Evolutionary conservation across 2,797 vertebrate genomes (phyloP).

Genomic region (Nasua narica): DNA sequence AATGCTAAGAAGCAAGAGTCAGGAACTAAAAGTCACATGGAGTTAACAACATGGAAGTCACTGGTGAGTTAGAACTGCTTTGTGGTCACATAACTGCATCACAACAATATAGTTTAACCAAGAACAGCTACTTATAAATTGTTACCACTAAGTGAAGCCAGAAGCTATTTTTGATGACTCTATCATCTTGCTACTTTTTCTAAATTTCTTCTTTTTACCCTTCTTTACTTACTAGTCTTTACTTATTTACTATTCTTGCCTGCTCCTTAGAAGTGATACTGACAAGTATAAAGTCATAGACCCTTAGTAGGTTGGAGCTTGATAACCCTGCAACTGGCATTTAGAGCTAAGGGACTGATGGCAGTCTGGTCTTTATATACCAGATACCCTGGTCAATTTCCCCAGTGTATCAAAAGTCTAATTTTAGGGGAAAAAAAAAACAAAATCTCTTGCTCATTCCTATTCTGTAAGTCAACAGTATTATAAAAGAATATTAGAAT

Average conservation of each 20-base stretch:
- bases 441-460: neutral
- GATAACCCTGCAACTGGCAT: neutral
- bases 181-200: neutral
- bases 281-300: neutral
- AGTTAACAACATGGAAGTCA: neutral
- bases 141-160: neutral
- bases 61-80: neutral
- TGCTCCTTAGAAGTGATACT: neutral
- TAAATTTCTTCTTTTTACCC: neutral
- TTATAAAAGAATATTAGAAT: neutral
- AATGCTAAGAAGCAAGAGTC: neutral
- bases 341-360: neutral
- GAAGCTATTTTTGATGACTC: neutral
- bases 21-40: neutral
- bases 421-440: neutral
- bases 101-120: neutral
- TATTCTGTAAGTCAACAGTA: neutral
- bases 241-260: neutral
- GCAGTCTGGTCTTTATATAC: neutral
- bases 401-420: neutral
- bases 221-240: neutral
- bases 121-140: neutral
- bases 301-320: neutral
- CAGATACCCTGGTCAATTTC: neutral
- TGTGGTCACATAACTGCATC: neutral